These are phyloP conservation scores for Calidris pugnax DNA, from an alignment of 2,113 vertebrate species.

Conservation along the genomic window DNA sequence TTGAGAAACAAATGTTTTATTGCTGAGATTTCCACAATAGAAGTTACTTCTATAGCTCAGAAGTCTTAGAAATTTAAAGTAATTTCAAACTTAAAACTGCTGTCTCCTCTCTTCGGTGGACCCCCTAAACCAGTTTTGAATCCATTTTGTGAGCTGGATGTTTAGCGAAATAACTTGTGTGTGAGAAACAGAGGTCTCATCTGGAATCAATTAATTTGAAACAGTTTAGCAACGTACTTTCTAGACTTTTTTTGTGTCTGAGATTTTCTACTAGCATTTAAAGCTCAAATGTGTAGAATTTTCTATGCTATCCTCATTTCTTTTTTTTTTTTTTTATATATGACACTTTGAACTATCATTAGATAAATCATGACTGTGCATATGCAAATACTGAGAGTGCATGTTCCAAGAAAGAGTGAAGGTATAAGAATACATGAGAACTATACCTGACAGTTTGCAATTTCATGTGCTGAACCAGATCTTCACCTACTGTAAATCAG, in stretches of 20 bases:
- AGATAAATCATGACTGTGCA: too few species aligned
- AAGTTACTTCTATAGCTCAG: not conserved
- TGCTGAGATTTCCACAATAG: not conserved
- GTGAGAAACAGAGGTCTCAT: slow-evolving; percentile 43
- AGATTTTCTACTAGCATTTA: not conserved
- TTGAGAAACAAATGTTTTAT: not conserved
- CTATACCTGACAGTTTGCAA: too few species aligned
- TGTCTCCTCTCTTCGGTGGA: not conserved
- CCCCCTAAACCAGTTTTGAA: not conserved
- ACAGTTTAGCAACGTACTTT: not conserved
- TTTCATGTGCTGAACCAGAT: too few species aligned
- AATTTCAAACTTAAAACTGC: not conserved
- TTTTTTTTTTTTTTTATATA: not conserved
- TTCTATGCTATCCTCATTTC: not conserved
- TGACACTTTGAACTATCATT: too few species aligned
- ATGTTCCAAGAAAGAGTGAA: too few species aligned
- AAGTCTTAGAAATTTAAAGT: not conserved
- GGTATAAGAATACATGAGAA: too few species aligned
- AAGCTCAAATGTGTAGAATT: not conserved
- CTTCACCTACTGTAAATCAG: too few species aligned
- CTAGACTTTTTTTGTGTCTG: not conserved
- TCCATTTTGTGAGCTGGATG: slow-evolving; percentile 14
- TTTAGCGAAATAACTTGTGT: not conserved
- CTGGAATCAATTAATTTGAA: slow-evolving; percentile 61
- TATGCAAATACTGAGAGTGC: too few species aligned